Conservation (phyloP, 92 coral and sea anemone species). For the Micromussa lordhowensis region DNA sequence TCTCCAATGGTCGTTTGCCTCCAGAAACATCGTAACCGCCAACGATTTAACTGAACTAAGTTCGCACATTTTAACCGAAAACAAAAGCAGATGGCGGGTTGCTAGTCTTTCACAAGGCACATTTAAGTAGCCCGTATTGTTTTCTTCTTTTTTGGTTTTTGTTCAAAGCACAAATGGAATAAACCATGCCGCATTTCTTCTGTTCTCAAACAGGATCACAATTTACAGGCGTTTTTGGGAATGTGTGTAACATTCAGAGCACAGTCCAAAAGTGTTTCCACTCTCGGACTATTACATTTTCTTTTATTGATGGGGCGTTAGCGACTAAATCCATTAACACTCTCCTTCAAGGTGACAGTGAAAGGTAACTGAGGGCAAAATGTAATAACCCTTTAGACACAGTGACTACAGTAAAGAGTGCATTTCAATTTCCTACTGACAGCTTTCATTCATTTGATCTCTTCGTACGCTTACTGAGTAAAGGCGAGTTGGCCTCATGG, state of each 20-base stretch:
- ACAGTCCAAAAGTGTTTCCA: not conserved
- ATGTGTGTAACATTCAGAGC: no score
- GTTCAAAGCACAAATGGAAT: no score
- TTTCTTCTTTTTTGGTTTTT: not conserved
- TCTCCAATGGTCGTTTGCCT: not conserved
- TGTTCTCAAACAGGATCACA: not conserved
- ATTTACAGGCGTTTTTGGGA: not conserved
- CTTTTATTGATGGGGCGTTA: not conserved
- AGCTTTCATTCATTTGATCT: not conserved
- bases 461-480: no score
- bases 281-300: not conserved
- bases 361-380: not conserved
- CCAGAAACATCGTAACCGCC: not conserved
- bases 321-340: not conserved
- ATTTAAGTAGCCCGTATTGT: not conserved
- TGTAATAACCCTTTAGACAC: not conserved
- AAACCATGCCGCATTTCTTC: not conserved
- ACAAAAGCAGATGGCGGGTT: not conserved
- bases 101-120: not conserved
- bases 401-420: not conserved
- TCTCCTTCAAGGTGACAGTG: not conserved
- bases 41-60: not conserved
- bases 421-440: not conserved
- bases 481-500: no score
- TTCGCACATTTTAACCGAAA: not conserved